Base-by-base conservation (phyloP, 2,888 invertebrate genomes). In the Sarcophaga rosellei region DNA sequence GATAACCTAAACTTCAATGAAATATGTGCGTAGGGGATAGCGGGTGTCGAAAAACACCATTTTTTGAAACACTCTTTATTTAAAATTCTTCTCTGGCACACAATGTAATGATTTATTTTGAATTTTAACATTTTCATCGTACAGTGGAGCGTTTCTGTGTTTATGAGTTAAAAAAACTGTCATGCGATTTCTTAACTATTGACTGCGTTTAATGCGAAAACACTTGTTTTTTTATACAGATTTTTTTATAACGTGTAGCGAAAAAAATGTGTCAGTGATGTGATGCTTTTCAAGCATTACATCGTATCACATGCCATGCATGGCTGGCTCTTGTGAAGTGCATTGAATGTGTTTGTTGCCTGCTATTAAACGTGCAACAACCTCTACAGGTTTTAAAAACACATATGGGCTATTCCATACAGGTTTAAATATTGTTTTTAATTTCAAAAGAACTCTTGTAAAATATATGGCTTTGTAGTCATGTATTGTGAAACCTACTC, bases 401-500 rank as follows among this genome's bases (percentile, higher is more conserved):
- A 12, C 17, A 12, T 81, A 21, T 77, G 84, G 15, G 35, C n/a
- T 20, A 2, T 20, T 21, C 21, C n/a, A 61, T 10, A 23, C 2
- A 61, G 10, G 5, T 53, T 53, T 15, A 15, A 53, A 73, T 61
- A 59, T n/a, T 61, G 35, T 6, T 6, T 35, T 35, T 35, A 35
- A 35, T 0, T 35, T 35, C 6, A 35, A 6, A 35, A 35, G 6
- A 5, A 8, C 8, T 35, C 35, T 35, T 35, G 6, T 5, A 25
- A 25, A 25, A 25, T 25, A 25, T 0, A 25, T 25, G 6, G 5
- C 25, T 25, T 25, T 35, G 25, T 25, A 25, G 6, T 25, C 6
- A n/a, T 25, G 4, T 25, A 25, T 23, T 25, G 35, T 1, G 6
- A 35, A 35, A 6, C 5, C 0, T 35, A 89, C 90, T 90, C 81